Percentiles rank a stretch among this genome's conserved stretches.
These are phyloP conservation scores for Xyliphius kryptos DNA, from an alignment of 2,113 vertebrate genomes.

Conservation along the genomic window DNA sequence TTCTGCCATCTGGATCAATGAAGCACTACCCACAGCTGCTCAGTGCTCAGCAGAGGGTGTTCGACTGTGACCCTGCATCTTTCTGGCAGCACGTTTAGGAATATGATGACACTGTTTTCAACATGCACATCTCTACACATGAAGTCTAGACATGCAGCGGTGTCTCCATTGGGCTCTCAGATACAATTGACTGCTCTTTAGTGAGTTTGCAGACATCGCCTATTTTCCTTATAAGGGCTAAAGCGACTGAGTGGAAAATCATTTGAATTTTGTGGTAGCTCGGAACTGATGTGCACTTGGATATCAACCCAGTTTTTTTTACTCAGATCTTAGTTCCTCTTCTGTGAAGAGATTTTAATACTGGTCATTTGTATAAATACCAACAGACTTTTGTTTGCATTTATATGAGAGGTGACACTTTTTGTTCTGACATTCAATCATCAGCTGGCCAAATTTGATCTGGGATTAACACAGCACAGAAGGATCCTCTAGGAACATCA, in stretches of 20 bases:
- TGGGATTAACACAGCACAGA: slow-evolving; percentile 7
- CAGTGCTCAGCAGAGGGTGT: slow-evolving; percentile 34
- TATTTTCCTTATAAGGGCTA: slow-evolving; percentile 65
- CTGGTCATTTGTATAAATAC: neutral
- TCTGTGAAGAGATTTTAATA: slow-evolving; percentile 16
- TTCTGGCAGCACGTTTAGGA: too few relatives aligned
- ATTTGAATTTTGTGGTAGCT: slow-evolving; percentile 69
- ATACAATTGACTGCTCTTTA: slow-evolving; percentile 4
- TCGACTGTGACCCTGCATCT: too few relatives aligned
- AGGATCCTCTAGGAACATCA: too few relatives aligned
- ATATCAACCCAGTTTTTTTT: slow-evolving; percentile 19
- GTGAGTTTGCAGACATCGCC: slow-evolving; percentile 58
- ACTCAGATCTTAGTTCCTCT: slow-evolving; percentile 21
- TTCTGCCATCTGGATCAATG: slow-evolving; percentile 56
- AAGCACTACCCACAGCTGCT: slow-evolving; percentile 64
- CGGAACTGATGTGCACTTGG: slow-evolving; percentile 30
- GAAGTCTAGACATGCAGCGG: slow-evolving; percentile 1
- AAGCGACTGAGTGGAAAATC: slow-evolving; percentile 57
- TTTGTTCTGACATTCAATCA: slow-evolving; percentile 33
- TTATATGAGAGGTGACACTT: slow-evolving; percentile 29
- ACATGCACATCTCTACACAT: slow-evolving; percentile 22
- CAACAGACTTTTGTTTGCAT: slow-evolving; percentile 20
- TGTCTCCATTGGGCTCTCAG: slow-evolving; percentile 9
- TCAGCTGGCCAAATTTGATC: neutral
- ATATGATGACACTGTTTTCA: slow-evolving; percentile 41